Percentiles rank a stretch among this genome's conserved stretches.
Conservation (phyloP, 2,113 vertebrate genomes). For the Nanorana parkeri region DNA sequence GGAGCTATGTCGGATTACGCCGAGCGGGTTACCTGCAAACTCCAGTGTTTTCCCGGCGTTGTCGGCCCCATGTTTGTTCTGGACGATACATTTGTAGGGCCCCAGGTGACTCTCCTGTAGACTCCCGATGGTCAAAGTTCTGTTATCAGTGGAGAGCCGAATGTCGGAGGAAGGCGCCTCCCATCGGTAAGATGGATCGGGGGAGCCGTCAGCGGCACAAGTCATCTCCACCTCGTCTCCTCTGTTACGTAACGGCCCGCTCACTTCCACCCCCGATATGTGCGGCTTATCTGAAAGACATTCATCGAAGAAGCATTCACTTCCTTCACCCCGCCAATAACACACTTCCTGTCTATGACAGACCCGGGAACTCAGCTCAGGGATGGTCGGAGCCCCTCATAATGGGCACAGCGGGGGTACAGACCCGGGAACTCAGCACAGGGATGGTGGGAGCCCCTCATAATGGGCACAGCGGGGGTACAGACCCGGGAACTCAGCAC, state of each 20-base stretch:
- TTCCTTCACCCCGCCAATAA: too few relatives aligned
- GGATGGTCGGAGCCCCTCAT: too few relatives aligned
- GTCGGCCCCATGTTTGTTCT: not conserved
- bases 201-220: constrained; percentile 10
- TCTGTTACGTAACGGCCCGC: not conserved
- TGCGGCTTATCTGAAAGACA: constrained; percentile 20
- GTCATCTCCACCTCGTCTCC: constrained; percentile 7
- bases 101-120: not conserved
- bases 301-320: not conserved
- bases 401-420: too few relatives aligned
- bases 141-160: constrained; percentile 1
- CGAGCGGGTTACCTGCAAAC: constrained; percentile 24
- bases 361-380: too few relatives aligned
- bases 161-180: not conserved
- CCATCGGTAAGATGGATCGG: constrained; percentile 23
- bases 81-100: constrained; percentile 17
- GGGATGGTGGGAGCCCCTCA: too few relatives aligned
- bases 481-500: too few relatives aligned
- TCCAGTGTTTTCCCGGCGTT: not conserved
- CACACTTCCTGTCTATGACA: too few relatives aligned
- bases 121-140: not conserved
- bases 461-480: too few relatives aligned
- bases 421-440: too few relatives aligned
- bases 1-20: too few relatives aligned
- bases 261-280: not conserved